Percentiles rank a stretch among this genome's conserved stretches.
Conservation (phyloP, 2,888 invertebrate genomes). For the Pachliopta kotzebuea region DNA sequence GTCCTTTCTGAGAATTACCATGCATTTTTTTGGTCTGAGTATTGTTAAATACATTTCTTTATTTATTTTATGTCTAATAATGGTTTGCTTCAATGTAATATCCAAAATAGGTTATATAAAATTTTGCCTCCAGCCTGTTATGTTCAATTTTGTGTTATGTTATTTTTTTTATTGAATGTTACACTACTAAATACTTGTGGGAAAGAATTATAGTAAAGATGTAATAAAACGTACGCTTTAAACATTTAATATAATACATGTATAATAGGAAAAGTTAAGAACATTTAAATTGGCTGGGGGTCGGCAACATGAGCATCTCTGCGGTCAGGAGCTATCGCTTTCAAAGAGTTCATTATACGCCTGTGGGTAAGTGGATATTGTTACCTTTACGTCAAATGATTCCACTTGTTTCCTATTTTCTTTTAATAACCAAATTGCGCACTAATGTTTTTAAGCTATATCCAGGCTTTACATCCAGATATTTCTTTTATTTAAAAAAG, state of each 20-base stretch:
- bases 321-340: conserved; percentile 14
- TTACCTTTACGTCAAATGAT: conserved; percentile 14
- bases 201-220: too few species aligned
- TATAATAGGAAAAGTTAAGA: background rate
- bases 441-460: too few species aligned
- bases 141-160: too few species aligned
- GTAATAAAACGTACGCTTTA: too few species aligned
- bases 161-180: too few species aligned
- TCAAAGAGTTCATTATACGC: conserved; percentile 20
- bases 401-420: background rate
- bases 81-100: background rate
- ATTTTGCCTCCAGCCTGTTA: too few species aligned
- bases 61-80: background rate
- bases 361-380: conserved; percentile 3
- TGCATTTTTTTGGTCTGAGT: background rate
- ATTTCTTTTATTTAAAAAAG: too few species aligned
- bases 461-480: too few species aligned
- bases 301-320: conserved; percentile 9
- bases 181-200: too few species aligned
- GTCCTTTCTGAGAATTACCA: background rate
- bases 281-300: background rate
- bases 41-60: background rate
- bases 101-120: too few species aligned
- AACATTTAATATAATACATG: too few species aligned
- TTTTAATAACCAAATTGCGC: too few species aligned